Evolutionary conservation across 2,888 invertebrate species (phyloP), one percentile per base, ranked within the genome.

Genomic region (Caenorhabditis parvicauda): DNA sequence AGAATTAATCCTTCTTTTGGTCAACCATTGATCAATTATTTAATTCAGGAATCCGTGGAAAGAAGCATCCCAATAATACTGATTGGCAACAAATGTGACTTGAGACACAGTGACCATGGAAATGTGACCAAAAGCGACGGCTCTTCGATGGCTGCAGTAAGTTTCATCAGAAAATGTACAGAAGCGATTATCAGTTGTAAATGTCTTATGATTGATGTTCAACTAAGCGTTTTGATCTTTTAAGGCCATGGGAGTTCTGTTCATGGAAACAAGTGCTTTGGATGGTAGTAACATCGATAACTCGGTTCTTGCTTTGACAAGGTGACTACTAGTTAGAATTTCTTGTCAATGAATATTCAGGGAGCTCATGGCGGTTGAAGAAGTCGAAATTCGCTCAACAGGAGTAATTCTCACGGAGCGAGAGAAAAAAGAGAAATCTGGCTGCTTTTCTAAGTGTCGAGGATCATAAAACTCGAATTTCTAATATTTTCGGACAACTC

Each of bases 51-150:
- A 64, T 83, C 84, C 2, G 83, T 85, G 3, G 82, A 83, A 56
- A 83, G 85, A 64, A 82, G 82, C 53, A 82, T 86, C 49, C 86
- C 87, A 0, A 83, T 87, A 29, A 84, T 87, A 80, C 75, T 87
- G n/a, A 85, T 86, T 56, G 86, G 83, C 19, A 87, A 87, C 76
- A 87, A 87, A 79, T 83, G 83, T 4, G 87, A 87, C 76, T 72
- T 86, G 54, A 75, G 87, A 76, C 17, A 37, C 24, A 39, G 46
- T 17, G 69, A 45, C 39, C 75, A 71, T 58, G 78, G 47, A 2
- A 56, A 59, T 1, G 68, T 74, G 1, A 46, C 67, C 5, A 66
- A 51, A 17, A 44, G 54, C 2, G 69, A 72, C 41, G 74, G 74
- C 22, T 60, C 65, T 5, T 54, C 64, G 5, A 64, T 74, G 64